Conservation (phyloP, 2,888 invertebrate species). For the Eulithis prunata region DNA sequence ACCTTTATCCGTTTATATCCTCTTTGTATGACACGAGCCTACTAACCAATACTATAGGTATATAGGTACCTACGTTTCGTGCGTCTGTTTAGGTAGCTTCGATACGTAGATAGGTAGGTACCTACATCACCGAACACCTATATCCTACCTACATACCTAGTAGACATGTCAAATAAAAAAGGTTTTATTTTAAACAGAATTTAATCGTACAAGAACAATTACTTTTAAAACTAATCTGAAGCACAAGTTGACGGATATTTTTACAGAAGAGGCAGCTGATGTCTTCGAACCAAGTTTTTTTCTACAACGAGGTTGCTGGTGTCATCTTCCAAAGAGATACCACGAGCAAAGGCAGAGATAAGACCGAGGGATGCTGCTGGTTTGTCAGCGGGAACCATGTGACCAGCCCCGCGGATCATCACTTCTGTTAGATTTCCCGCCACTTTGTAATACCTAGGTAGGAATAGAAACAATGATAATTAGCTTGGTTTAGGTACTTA, state of each 20-base stretch:
- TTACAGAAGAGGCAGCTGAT: slow-evolving; percentile 54
- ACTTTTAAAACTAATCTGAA: slow-evolving; percentile 9
- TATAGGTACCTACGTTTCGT: no score
- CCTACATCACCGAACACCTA: no score
- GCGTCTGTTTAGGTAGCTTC: no score
- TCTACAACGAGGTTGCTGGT: slow-evolving; percentile 64
- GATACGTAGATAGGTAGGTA: no score
- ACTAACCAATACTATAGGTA: no score
- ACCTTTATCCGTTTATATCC: no score
- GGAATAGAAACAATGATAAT: background rate
- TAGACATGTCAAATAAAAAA: background rate
- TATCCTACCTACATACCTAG: no score
- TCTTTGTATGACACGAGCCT: no score
- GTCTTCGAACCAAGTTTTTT: slow-evolving; percentile 62
- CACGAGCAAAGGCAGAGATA: slow-evolving; percentile 85
- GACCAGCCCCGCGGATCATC: slow-evolving; percentile 86
- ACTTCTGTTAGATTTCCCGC: slow-evolving; percentile 85
- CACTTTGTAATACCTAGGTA: slow-evolving; percentile 82
- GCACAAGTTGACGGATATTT: background rate
- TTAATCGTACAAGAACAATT: slow-evolving; percentile 6
- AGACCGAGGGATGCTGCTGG: slow-evolving; percentile 85
- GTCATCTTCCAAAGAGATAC: slow-evolving; percentile 63
- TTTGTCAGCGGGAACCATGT: slow-evolving; percentile 87
- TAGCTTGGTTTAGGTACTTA: no score
- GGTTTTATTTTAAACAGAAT: background rate